Evolutionary conservation across 2,797 vertebrate species (phyloP).

Genomic region (Pachyuromys duprasi): DNA sequence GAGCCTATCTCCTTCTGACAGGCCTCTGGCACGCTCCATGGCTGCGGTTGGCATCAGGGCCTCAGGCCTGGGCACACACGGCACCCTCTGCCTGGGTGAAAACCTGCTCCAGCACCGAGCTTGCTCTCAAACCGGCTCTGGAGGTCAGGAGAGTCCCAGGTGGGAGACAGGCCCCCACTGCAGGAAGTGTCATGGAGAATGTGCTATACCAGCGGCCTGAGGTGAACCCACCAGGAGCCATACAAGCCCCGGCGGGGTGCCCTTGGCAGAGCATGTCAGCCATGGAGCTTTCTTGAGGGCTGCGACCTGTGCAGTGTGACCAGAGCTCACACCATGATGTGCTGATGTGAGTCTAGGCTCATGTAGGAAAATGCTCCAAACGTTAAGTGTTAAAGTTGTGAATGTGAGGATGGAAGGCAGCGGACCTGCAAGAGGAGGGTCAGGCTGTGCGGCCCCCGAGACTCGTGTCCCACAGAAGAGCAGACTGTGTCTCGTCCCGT

Average conservation of each 20-base stretch:
- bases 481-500: neutral
- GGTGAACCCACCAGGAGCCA: neutral
- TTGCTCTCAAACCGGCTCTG: fast-evolving
- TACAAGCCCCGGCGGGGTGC: neutral
- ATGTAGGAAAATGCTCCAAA: neutral
- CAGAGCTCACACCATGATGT: too few species aligned
- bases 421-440: neutral
- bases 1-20: too few species aligned
- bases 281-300: neutral
- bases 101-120: fast-evolving
- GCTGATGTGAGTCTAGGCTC: neutral
- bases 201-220: neutral
- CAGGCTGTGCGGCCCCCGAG: neutral
- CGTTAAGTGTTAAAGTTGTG: neutral
- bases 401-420: neutral
- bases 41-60: too few species aligned
- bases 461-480: neutral
- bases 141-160: neutral
- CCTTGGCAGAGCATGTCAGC: neutral
- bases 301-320: neutral
- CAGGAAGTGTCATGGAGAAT: neutral
- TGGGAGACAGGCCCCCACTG: neutral
- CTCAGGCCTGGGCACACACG: too few species aligned
- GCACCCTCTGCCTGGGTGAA: fast-evolving
- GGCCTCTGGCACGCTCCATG: too few species aligned